phyloP scores from a whole-genome alignment of 2,797 vertebrate genomes.

The Cyprinodon diabolis region DNA sequence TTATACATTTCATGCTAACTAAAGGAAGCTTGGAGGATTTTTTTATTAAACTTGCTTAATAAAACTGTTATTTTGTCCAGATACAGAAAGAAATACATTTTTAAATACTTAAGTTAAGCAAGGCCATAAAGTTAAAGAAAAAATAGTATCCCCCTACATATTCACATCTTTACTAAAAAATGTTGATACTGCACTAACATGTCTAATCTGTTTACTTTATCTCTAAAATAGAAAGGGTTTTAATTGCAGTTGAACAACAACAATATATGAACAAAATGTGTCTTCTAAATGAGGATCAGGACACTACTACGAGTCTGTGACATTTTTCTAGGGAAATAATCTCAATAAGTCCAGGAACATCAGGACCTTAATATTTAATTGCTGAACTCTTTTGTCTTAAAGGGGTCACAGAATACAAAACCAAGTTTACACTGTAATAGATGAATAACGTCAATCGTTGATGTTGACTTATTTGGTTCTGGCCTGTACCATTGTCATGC shows the following conservation, averaged over 20 bases:
- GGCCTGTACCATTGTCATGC: too few species aligned
- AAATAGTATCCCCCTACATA: neutral
- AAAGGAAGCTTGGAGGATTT: conserved; percentile 64
- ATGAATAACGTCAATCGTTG: too few species aligned
- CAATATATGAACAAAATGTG: neutral
- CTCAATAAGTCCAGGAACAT: neutral
- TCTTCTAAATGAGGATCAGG: neutral
- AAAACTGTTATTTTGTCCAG: conserved; percentile 8
- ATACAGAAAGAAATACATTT: neutral
- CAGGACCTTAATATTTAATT: too few species aligned
- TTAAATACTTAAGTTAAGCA: neutral
- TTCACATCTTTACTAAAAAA: neutral
- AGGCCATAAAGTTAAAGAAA: neutral
- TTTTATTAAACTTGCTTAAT: conserved; percentile 66
- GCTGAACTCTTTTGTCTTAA: too few species aligned
- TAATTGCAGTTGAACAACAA: neutral
- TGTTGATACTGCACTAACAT: neutral
- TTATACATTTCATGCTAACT: conserved; percentile 67
- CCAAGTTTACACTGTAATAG: too few species aligned
- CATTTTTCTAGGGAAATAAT: neutral
- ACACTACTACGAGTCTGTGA: too few species aligned
- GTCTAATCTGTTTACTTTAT: neutral
- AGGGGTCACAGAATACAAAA: too few species aligned
- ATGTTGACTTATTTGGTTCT: too few species aligned
- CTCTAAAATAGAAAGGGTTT: neutral